These are phyloP conservation scores for Tachystola acroxantha DNA, from an alignment of 2,888 invertebrate genomes.

Conservation along the genomic window DNA sequence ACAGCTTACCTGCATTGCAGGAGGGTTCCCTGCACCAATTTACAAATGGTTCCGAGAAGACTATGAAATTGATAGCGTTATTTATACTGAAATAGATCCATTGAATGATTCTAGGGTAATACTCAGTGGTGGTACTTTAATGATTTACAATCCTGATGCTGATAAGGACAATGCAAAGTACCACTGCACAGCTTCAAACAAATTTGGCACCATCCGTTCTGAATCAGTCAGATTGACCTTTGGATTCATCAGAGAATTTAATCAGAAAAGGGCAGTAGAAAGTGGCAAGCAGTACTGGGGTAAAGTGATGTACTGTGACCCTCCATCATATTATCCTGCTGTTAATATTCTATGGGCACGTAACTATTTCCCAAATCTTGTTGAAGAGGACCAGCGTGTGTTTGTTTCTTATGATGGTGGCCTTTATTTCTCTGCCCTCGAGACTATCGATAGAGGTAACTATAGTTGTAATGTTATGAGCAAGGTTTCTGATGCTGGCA, in stretches of 20 bases:
- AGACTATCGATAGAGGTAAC: conserved; percentile 92
- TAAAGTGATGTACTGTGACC: conserved; percentile 94
- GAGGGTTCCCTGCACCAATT: conserved; percentile 92
- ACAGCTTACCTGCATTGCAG: conserved; percentile 87
- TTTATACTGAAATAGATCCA: conserved; percentile 87
- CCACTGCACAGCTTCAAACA: conserved; percentile 94
- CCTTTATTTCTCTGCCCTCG: conserved; percentile 95
- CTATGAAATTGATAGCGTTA: conserved; percentile 87
- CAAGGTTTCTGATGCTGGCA: conserved; percentile 89
- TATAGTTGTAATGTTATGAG: conserved; percentile 96
- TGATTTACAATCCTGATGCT: conserved; percentile 91
- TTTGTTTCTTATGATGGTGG: conserved; percentile 97
- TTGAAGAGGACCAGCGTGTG: conserved; percentile 94
- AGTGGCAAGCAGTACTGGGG: conserved; percentile 95
- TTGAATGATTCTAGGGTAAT: conserved; percentile 86
- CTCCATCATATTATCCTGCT: conserved; percentile 93
- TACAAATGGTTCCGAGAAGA: conserved; percentile 95
- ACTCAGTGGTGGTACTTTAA: conserved; percentile 93
- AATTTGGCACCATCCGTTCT: conserved; percentile 92
- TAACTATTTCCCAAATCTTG: conserved; percentile 92
- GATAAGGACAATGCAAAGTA: conserved; percentile 91
- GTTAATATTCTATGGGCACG: conserved; percentile 96
- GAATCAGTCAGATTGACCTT: conserved; percentile 93
- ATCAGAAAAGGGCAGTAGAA: conserved; percentile 90
- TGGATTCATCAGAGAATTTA: conserved; percentile 94